Evolutionary conservation across 2,888 invertebrate genomes (phyloP).

Genomic region (Apamea monoglypha): DNA sequence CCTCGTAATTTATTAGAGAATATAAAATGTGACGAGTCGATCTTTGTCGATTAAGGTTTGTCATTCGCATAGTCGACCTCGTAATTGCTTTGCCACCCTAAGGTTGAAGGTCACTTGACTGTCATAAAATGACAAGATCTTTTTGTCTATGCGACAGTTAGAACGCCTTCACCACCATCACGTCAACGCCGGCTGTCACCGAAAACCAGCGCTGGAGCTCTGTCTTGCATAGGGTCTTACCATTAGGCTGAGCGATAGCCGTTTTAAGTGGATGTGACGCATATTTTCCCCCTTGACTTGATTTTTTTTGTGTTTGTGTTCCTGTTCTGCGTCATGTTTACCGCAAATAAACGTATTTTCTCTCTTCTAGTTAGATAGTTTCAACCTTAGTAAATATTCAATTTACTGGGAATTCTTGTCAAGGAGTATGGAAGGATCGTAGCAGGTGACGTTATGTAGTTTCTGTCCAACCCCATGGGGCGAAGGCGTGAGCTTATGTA

Average conservation of each 20-base stretch:
- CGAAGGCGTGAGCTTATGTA: background rate
- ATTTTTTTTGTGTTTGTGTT: background rate
- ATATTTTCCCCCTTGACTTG: background rate
- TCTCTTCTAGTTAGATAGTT: background rate
- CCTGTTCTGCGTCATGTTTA: background rate
- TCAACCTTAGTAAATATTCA: background rate
- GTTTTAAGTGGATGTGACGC: background rate
- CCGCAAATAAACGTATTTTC: background rate
- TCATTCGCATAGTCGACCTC: background rate
- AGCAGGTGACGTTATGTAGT: background rate
- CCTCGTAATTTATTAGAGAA: constrained; percentile 5
- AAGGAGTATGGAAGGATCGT: background rate
- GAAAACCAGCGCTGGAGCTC: background rate
- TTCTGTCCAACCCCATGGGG: background rate
- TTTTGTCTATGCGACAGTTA: background rate
- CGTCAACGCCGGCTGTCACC: background rate
- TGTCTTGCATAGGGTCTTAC: background rate
- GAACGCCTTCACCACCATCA: background rate
- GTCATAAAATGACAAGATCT: background rate
- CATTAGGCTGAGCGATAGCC: background rate
- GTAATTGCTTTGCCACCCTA: background rate
- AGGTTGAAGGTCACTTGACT: background rate
- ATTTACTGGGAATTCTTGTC: background rate
- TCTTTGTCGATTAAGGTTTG: background rate
- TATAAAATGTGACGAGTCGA: constrained; percentile 14